A percentile compares a stretch with the other conserved stretches of the same genome.
These are phyloP conservation scores for Antennarius striatus DNA, from an alignment of 2,113 vertebrate genomes.

Conservation along the genomic window DNA sequence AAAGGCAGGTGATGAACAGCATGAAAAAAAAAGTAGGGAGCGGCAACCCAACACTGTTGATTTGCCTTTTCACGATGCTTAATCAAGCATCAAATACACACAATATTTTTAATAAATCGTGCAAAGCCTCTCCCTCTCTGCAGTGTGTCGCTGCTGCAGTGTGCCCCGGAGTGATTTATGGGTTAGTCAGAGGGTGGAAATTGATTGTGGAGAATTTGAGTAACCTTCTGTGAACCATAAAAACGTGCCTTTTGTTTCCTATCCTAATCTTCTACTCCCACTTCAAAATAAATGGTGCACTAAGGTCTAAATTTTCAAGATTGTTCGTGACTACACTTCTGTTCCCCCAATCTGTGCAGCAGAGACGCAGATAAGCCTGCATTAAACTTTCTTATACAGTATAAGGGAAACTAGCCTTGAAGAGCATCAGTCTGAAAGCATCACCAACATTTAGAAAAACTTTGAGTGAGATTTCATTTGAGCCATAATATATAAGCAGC, in stretches of 20 bases:
- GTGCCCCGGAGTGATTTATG: constrained; percentile 17
- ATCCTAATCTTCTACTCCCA: neutral
- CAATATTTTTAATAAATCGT: no score
- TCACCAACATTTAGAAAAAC: no score
- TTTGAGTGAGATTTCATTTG: no score
- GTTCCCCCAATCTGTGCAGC: neutral
- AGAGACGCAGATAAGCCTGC: neutral
- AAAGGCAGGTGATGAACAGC: no score
- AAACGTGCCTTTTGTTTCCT: neutral
- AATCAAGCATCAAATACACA: no score
- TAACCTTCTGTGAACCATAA: neutral
- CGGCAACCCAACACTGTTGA: no score
- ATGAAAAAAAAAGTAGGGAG: no score
- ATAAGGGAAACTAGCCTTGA: no score
- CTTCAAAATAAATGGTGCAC: neutral
- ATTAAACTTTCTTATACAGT: no score
- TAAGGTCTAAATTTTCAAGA: neutral
- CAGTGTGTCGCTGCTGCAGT: constrained; percentile 8
- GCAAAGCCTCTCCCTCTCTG: neutral
- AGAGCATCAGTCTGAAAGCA: no score
- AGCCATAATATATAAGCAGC: no score
- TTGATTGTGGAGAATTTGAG: neutral
- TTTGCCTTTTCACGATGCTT: no score
- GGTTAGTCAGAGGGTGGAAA: neutral
- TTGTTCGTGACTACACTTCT: neutral